Percentiles rank a stretch among this genome's conserved stretches.
Evolutionary conservation across 2,797 vertebrate genomes (phyloP).

Genomic region (Aotus griseimembra): DNA sequence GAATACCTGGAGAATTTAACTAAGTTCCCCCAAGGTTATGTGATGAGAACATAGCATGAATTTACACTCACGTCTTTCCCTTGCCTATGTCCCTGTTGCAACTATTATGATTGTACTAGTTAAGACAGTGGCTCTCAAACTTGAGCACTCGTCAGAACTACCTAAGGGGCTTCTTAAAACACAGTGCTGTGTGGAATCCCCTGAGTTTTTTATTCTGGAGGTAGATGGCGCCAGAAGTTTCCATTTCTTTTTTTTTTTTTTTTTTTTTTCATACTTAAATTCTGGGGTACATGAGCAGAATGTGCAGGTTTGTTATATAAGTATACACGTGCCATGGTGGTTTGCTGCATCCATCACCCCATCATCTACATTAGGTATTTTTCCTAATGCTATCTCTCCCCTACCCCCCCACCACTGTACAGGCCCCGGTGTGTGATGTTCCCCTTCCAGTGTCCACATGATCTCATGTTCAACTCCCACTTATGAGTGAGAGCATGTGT

Average conservation of each 20-base stretch:
- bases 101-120: not conserved
- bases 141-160: not conserved
- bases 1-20: not conserved
- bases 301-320: no score
- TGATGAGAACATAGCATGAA: rapidly evolving
- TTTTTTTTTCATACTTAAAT: no score
- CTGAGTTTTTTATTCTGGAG: not conserved
- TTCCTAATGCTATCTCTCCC: no score
- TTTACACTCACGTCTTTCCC: not conserved
- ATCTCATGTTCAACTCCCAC: no score
- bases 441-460: no score
- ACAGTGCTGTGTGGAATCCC: not conserved
- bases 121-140: not conserved
- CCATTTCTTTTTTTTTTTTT: not conserved
- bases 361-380: no score
- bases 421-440: no score
- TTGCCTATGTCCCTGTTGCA: not conserved
- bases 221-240: not conserved
- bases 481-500: no score
- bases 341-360: no score
- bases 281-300: no score
- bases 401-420: no score
- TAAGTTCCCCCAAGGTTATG: not conserved
- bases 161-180: slow-evolving; percentile 10
- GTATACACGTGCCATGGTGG: no score